Percentiles rank a stretch among this genome's conserved stretches.
phyloP scores from a whole-genome alignment of 2,797 vertebrate genomes.

The Labroides dimidiatus region DNA sequence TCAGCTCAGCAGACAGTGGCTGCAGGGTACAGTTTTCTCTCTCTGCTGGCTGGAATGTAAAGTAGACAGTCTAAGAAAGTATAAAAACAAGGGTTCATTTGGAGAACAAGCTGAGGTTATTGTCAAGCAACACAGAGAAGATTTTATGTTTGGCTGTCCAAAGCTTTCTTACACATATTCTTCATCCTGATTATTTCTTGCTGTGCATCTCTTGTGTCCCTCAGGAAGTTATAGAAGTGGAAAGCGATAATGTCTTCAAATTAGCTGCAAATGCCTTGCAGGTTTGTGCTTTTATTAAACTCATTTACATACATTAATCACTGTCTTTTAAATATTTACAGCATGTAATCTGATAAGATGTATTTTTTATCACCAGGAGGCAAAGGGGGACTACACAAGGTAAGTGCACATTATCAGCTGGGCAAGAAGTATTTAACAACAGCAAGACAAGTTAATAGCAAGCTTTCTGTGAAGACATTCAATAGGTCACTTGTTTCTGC shows the following conservation, averaged over 20 bases:
- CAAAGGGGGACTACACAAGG: constrained; percentile 93
- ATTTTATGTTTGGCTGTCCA: constrained; percentile 38
- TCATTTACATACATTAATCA: constrained; percentile 19
- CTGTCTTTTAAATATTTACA: constrained; percentile 22
- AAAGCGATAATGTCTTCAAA: constrained; percentile 95
- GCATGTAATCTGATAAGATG: constrained; percentile 32
- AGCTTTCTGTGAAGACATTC: constrained; percentile 58
- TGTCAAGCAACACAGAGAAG: constrained; percentile 21
- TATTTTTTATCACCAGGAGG: constrained; percentile 86
- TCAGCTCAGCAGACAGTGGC: constrained; percentile 58
- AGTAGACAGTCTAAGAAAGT: constrained; percentile 39
- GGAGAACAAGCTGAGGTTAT: constrained; percentile 48
- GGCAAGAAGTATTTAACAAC: constrained; percentile 65
- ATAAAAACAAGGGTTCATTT: constrained; percentile 46
- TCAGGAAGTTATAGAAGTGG: constrained; percentile 95
- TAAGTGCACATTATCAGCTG: constrained; percentile 63
- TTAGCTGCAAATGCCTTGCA: constrained; percentile 94
- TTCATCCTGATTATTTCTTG: constrained; percentile 27
- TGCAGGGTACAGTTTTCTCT: constrained; percentile 62
- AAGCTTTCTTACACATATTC: constrained; percentile 17
- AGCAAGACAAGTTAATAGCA: constrained; percentile 58
- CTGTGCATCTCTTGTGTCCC: constrained; percentile 31
- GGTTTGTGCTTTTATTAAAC: constrained; percentile 81
- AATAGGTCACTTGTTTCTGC: constrained; percentile 70
- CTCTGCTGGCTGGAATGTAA: constrained; percentile 67